phyloP scores from a whole-genome alignment of 2,113 vertebrate genomes.

The Thunnus thynnus region DNA sequence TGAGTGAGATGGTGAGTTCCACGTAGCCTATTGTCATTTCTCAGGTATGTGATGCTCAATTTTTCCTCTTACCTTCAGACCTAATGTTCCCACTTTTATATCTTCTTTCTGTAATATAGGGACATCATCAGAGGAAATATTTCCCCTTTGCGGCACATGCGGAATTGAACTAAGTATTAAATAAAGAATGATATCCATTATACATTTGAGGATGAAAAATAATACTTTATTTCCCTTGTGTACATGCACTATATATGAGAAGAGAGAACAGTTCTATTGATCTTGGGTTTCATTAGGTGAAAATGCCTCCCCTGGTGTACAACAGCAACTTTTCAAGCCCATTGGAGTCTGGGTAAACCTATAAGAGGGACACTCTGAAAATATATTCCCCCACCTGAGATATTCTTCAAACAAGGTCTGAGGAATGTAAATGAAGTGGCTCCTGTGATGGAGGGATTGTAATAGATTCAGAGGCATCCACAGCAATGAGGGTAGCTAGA shows the following conservation, averaged over 20 bases:
- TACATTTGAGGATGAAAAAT: conserved; percentile 85
- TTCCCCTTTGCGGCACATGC: conserved; percentile 66
- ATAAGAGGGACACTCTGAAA: conserved; percentile 72
- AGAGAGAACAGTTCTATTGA: conserved; percentile 81
- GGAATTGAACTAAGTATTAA: conserved; percentile 80
- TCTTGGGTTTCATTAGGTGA: conserved; percentile 85
- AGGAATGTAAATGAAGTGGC: conserved; percentile 82
- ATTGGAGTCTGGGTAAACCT: conserved; percentile 72
- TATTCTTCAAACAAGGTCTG: conserved; percentile 80
- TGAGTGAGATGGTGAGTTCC: conserved; percentile 54
- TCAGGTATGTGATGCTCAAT: conserved; percentile 55
- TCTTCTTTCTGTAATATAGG: conserved; percentile 64
- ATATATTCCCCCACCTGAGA: conserved; percentile 79
- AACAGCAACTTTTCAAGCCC: conserved; percentile 78
- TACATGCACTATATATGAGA: conserved; percentile 81
- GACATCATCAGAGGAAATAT: conserved; percentile 79
- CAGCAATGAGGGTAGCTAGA: conserved; percentile 63
- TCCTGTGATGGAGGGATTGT: conserved; percentile 75
- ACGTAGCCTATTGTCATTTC: conserved; percentile 57
- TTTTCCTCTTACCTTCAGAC: conserved; percentile 33
- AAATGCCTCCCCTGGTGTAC: conserved; percentile 78
- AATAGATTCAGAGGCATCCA: conserved; percentile 81
- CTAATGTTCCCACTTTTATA: conserved; percentile 59
- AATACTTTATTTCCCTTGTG: conserved; percentile 85
- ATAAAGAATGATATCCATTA: conserved; percentile 85